phyloP scores from a whole-genome alignment of 92 coral and sea anemone genomes.

The Paramuricea clavata region DNA sequence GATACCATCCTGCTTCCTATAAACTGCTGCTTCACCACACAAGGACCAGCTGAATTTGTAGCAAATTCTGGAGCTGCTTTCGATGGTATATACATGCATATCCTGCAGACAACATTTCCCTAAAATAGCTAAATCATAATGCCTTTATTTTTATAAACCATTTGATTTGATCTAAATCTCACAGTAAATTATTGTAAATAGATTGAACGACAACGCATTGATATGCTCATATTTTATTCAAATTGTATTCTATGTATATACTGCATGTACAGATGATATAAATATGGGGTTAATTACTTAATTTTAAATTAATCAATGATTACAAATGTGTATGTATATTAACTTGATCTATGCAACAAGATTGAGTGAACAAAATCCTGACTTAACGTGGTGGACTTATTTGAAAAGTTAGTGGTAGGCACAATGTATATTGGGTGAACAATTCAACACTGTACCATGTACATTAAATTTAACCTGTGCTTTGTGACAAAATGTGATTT shows the following conservation, averaged over 20 bases:
- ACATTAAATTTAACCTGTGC: not conserved
- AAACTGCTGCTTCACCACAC: too few relatives aligned
- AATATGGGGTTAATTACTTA: not conserved
- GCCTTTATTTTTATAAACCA: not conserved
- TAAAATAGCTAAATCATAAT: not conserved
- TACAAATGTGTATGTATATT: not conserved
- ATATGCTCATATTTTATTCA: not conserved
- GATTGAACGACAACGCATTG: constrained; percentile 9
- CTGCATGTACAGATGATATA: not conserved
- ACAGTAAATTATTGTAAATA: constrained; percentile 18
- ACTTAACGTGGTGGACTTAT: too few relatives aligned
- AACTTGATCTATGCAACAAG: not conserved
- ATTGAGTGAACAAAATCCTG: too few relatives aligned
- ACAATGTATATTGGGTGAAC: too few relatives aligned
- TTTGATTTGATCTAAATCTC: not conserved
- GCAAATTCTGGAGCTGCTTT: too few relatives aligned
- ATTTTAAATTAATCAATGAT: not conserved
- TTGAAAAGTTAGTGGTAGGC: too few relatives aligned
- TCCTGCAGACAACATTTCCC: not conserved
- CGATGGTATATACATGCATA: too few relatives aligned
- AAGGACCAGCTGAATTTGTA: too few relatives aligned
- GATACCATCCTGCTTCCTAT: not conserved
- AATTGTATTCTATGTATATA: constrained; percentile 8
- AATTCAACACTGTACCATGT: too few relatives aligned
- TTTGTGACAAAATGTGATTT: not conserved